These are phyloP conservation scores for Ametastegia equiseti DNA, from an alignment of 2,888 invertebrate species.

Conservation along the genomic window DNA sequence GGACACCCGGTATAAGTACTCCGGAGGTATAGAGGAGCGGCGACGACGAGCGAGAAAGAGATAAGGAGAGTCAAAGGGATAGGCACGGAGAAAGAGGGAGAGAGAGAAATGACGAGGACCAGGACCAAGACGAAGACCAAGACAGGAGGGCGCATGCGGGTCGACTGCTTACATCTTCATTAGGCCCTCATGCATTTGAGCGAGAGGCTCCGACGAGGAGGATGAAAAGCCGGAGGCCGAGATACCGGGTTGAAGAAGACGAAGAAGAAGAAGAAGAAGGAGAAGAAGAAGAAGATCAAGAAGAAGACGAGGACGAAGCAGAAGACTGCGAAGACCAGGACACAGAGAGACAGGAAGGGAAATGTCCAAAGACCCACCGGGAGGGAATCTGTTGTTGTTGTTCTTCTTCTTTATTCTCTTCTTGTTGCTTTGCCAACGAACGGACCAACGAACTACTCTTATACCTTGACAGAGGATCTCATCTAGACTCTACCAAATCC, in stretches of 20 bases:
- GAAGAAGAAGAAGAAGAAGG: constrained; percentile 40
- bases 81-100: not conserved
- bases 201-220: constrained; percentile 53
- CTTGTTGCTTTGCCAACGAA: constrained; percentile 69
- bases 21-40: not conserved
- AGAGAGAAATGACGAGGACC: not conserved
- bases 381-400: constrained; percentile 75
- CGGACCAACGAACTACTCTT: constrained; percentile 50
- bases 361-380: constrained; percentile 74
- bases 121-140: constrained; percentile 59
- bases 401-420: constrained; percentile 58
- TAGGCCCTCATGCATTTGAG: constrained; percentile 68
- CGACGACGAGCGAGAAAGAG: not conserved
- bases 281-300: constrained; percentile 42
- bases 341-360: constrained; percentile 51
- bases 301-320: constrained; percentile 32
- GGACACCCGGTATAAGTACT: not conserved
- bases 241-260: constrained; percentile 46
- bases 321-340: constrained; percentile 22
- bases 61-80: not conserved
- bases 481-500: constrained; percentile 56
- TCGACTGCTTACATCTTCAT: constrained; percentile 76
- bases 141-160: constrained; percentile 55
- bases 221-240: constrained; percentile 48
- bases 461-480: constrained; percentile 72